Base-by-base conservation (phyloP, 2,888 invertebrate genomes). In the Sinelater perroti region DNA sequence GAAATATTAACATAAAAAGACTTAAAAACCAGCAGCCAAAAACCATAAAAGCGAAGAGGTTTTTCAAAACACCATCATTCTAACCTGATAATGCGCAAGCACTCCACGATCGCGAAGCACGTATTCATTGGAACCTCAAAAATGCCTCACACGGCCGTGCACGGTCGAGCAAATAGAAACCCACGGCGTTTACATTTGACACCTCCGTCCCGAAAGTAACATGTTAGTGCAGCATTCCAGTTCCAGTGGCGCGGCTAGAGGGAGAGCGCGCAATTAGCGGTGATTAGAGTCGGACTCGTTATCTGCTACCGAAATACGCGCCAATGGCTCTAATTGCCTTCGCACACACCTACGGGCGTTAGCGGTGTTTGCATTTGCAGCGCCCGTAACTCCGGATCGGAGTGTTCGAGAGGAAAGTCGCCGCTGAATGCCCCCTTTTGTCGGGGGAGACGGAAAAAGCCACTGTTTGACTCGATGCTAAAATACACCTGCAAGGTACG, bases 221-320 rank as follows among this genome's bases (percentile, higher is more conserved):
- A 76, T 68, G 70, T 74, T 70, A 59, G 74, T 76, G 75, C 66
- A 70, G 74, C 71, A 74, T 75, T 75, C 75, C 75, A 71, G 72
- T 75, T 75, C 74, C 75, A 71, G 72, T 71, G 72, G 66, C 67
- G 66, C 64, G 67, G 64, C 51, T 10, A 47, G 60, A 42, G 56
- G 60, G 60, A 52, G 72, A 70, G 72, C 70, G 70, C 71, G 69
- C 74, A 75, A 75, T 75, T 76, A 75, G 76, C 75, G 72, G 72
- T 75, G 75, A 76, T 77, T 76, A 77, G 75, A 73, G 71, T 67
- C 68, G 70, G 66, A 68, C 75, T 75, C 72, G 73, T 75, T 75
- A 74, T 71, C 69, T 65, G 76, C 77, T 75, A 76, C 78, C 75
- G 78, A 76, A 77, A 76, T 78, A 78, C 78, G 70, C 76, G 72